These are phyloP conservation scores for Trogon surrucura DNA, from an alignment of 2,113 vertebrate species.

Conservation along the genomic window DNA sequence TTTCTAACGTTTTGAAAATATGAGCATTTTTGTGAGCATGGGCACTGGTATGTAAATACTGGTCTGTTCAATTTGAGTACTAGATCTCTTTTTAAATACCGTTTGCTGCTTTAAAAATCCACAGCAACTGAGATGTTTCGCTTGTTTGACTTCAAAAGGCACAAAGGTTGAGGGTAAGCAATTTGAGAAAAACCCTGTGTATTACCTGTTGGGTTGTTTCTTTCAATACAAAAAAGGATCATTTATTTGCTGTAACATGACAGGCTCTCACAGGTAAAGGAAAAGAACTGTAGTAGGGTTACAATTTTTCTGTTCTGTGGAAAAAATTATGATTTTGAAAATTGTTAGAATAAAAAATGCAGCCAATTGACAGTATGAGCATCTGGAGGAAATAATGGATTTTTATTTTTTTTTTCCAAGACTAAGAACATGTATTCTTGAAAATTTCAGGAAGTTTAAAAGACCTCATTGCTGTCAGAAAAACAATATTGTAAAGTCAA, in stretches of 20 bases:
- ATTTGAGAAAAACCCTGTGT: neutral
- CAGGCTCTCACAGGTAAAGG: neutral
- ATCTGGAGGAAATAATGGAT: neutral
- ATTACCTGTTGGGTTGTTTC: neutral
- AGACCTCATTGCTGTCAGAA: neutral
- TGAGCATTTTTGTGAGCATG: neutral
- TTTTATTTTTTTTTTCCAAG: neutral
- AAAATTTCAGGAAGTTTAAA: neutral
- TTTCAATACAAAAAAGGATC: neutral
- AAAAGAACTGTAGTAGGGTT: neutral
- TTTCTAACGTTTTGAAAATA: neutral
- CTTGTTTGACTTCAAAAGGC: neutral
- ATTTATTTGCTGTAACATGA: neutral
- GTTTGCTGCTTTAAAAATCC: neutral
- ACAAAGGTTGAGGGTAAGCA: neutral
- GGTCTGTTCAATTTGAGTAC: neutral
- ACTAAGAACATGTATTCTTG: neutral
- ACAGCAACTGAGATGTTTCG: neutral
- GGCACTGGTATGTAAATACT: neutral
- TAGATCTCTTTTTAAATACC: neutral
- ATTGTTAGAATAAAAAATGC: neutral
- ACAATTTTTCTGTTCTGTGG: neutral
- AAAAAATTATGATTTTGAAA: neutral
- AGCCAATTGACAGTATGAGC: neutral
- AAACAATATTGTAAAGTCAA: neutral